Evolutionary conservation across 2,888 invertebrate species (phyloP), one percentile per base, ranked within the genome.

Genomic region (Morinoia aosen): DNA sequence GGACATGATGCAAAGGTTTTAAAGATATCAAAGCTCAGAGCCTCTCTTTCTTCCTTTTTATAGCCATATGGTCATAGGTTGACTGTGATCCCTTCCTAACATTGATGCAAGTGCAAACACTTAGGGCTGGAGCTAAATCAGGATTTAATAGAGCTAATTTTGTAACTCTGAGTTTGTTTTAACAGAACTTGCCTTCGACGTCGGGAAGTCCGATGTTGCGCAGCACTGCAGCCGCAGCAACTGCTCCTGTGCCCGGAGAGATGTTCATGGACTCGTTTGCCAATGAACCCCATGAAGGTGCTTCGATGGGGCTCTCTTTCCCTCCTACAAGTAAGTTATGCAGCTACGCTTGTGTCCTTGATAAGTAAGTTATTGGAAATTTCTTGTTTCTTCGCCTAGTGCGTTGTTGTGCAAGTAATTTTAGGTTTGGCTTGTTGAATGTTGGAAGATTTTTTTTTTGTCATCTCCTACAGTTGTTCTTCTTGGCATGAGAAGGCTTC

Each of bases 251-350:
- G 93, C 93, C 93, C 25, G 93, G 93, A 33, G 93, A 93, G n/a
- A 93, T 93, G 93, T 57, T 93, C n/a, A 12, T 93, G 57, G 93
- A 93, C 93, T 93, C 93, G 19, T 93, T 93, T 39, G 93, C 93
- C 25, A 57, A 56, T 33, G 93, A 93, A 39, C 93, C 93, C 19
- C 93, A 93, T 12, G 93, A 93, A 33, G 19, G 93, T 48, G 93
- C 93, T 2, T 93, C 93, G 25, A 7, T 93, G 57, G 93, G 93
- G n/a, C 93, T 93, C 19, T 57, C 93, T 4, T 93, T 57, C 33
- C 93, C 56, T 57, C 48, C 58, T 33, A 2, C 56, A 10, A 57
- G 57, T 93, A 93, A 93, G 90, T 90, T 90, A 90, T 33, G 3
- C 8, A 8, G 8, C 2, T 12, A 33, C 25, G 8, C 25, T 76